Evolutionary conservation across 2,888 invertebrate genomes (phyloP), one percentile per base, ranked within the genome.

Genomic region (Drosophila emarginata): DNA sequence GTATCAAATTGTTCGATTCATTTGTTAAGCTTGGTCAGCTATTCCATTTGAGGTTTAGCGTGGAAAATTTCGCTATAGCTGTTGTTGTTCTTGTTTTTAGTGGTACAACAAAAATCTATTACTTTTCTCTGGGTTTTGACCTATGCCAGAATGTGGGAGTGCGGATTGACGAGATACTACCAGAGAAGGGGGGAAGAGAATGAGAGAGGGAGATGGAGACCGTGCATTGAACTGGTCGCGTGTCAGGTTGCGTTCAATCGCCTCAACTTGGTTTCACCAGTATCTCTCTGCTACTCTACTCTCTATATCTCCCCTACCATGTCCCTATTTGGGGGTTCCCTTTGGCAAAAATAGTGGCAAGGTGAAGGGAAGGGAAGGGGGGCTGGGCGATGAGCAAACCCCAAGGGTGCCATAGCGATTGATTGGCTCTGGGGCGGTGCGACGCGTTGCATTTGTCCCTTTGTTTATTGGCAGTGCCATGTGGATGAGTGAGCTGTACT

Each of bases 331-430:
- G 14, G 37, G n/a, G 37, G 37, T 32, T 32, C 32, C 32, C 32
- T 32, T 4, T 32, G 6, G 6, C 14, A 39, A 5, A 39, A 2
- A 14, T 6, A 39, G 39, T 2, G 39, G 14, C n/a, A n/a, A 39
- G 40, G 3, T 9, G 21, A 2, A 4, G 45, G 11, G 9, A 6
- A 40, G 40, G 2, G 2, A 15, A 2, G 7, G 4, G 9, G 40
- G 18, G 6, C 23, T 23, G 11, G 15, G 15, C 15, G 40, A 18
- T 18, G 40, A 14, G 40, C 15, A 18, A 45, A 45, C 76, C 90
- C 78, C 90, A 72, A 58, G 90, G 84, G 90, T 77, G 77, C 87
- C 78, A 88, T 90, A 90, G 87, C 84, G 84, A 89, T 89, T 90
- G 90, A 90, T 90, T 90, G 90, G 90, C 86, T 89, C 61, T 80